phyloP scores from a whole-genome alignment of 2,797 vertebrate genomes.

The Rhinophrynus dorsalis region DNA sequence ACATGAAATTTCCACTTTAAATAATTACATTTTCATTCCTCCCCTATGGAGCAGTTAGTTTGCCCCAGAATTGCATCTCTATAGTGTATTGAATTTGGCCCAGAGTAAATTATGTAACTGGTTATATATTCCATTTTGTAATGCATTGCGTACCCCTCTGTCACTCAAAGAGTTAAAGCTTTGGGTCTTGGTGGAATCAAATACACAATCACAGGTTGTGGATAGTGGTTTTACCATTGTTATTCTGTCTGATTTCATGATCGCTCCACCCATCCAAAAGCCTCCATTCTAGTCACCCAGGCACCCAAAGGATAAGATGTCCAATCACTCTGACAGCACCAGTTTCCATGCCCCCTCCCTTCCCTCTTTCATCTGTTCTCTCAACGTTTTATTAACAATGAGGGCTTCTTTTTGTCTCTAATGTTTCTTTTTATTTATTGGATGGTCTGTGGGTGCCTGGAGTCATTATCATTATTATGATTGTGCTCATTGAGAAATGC shows the following conservation, averaged over 20 bases:
- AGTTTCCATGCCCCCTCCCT: slow-evolving; percentile 14
- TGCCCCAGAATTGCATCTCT: too few relatives aligned
- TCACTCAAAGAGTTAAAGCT: too few relatives aligned
- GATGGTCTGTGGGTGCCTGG: slow-evolving; percentile 32
- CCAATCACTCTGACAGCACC: slow-evolving; percentile 18
- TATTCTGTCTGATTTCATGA: background rate
- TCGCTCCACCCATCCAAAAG: background rate
- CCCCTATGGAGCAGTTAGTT: too few relatives aligned
- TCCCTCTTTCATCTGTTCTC: slow-evolving; percentile 23
- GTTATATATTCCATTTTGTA: too few relatives aligned
- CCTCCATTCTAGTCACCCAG: background rate
- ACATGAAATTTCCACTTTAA: too few relatives aligned
- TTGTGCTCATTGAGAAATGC: slow-evolving; percentile 41
- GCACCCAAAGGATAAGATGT: slow-evolving; percentile 6
- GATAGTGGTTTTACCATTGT: background rate
- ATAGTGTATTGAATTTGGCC: too few relatives aligned
- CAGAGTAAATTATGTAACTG: too few relatives aligned
- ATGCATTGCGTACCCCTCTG: too few relatives aligned
- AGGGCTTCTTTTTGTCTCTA: slow-evolving; percentile 38
- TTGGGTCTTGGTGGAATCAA: too few relatives aligned
- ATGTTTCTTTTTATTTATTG: slow-evolving; percentile 45
- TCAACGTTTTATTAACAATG: slow-evolving; percentile 41
- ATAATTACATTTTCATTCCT: too few relatives aligned
- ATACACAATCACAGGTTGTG: background rate
- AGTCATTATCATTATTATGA: slow-evolving; percentile 50